phyloP scores from a whole-genome alignment of 2,888 invertebrate genomes.

The Adineta ricciae region DNA sequence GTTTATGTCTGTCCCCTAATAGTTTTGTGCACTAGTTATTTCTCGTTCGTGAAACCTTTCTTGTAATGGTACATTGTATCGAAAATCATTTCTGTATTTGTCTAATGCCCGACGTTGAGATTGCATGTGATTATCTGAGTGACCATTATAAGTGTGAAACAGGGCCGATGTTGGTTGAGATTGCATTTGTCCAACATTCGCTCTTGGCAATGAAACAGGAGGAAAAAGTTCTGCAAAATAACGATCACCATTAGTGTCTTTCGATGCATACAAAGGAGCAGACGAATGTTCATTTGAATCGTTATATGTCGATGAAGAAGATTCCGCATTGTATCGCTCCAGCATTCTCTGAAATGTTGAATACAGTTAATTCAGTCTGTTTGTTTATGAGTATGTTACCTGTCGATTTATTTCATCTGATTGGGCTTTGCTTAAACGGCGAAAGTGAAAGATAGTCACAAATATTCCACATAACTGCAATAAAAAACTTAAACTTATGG shows the following conservation, averaged over 20 bases:
- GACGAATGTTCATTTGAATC: too few relatives aligned
- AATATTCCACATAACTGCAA: not conserved
- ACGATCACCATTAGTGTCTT: too few relatives aligned
- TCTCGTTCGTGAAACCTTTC: not conserved
- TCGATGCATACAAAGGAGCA: too few relatives aligned
- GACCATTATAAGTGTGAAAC: not conserved
- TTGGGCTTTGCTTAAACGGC: not conserved
- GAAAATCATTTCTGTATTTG: not conserved
- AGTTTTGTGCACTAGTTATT: not conserved
- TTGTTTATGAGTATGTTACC: not conserved
- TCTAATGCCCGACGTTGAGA: not conserved
- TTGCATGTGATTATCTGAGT: not conserved
- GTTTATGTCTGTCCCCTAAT: not conserved
- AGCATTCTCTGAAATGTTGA: not conserved
- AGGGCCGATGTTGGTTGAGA: not conserved
- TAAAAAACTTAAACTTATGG: not conserved
- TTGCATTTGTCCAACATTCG: not conserved
- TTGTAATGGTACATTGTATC: not conserved
- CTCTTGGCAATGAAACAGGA: not conserved
- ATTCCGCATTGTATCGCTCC: too few relatives aligned
- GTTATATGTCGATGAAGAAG: too few relatives aligned
- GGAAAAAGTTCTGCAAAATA: not conserved
- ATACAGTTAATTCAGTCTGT: not conserved
- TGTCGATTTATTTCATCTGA: not conserved
- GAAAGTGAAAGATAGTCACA: not conserved